Conservation (phyloP, 2,888 invertebrate genomes). For the Muscina levida region DNA sequence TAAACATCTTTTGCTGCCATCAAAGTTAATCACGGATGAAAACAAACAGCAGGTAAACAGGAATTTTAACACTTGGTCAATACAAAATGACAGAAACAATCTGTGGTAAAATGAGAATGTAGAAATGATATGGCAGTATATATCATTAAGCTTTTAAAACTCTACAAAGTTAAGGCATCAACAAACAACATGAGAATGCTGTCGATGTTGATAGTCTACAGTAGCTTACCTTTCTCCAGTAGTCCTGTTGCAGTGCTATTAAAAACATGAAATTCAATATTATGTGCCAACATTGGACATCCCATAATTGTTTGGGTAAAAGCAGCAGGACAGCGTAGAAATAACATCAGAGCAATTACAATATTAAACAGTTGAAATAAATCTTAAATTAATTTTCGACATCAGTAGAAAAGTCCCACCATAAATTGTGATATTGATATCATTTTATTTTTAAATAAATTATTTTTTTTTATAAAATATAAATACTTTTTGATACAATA, state of each 20-base stretch:
- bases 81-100: background rate
- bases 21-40: conserved; percentile 6
- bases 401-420: no score
- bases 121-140: no score
- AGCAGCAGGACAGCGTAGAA: background rate
- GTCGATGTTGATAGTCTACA: no score
- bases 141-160: background rate
- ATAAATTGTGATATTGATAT: no score
- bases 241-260: conserved; percentile 13
- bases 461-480: no score
- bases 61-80: conserved; percentile 11
- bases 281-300: conserved; percentile 26
- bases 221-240: conserved; percentile 2
- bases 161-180: no score
- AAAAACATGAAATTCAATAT: conserved; percentile 61
- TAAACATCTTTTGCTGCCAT: conserved; percentile 3
- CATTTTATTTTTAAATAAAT: no score
- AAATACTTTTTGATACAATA: no score
- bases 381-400: no score
- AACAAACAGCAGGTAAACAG: background rate
- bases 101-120: background rate
- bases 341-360: conserved; percentile 29
- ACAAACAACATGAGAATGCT: no score
- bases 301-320: background rate
- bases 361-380: conserved; percentile 11